phyloP scores from a whole-genome alignment of 1,140 invertebrate genomes.

The Drosophila cardini region DNA sequence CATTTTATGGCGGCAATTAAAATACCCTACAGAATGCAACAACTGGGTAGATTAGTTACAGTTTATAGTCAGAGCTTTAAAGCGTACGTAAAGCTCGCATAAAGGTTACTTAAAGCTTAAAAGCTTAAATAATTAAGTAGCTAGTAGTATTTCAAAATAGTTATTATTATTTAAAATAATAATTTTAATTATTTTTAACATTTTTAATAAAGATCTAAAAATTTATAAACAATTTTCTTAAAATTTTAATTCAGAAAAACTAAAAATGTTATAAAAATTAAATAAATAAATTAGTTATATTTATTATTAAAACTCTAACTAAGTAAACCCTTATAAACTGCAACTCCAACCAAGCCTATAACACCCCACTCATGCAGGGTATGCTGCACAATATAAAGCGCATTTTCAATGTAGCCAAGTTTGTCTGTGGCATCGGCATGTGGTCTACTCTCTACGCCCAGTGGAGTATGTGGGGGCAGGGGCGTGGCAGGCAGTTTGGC shows the following conservation, averaged over 20 bases:
- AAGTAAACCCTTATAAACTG: too few relatives aligned
- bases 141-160: too few relatives aligned
- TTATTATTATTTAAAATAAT: too few relatives aligned
- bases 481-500: slow-evolving; percentile 49
- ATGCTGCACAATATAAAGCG: slow-evolving; percentile 28
- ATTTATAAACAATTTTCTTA: too few relatives aligned
- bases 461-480: neutral
- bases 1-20: neutral
- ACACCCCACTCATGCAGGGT: neutral
- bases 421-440: slow-evolving; percentile 16
- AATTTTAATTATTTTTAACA: too few relatives aligned
- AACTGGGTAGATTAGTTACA: neutral
- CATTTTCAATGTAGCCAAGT: slow-evolving; percentile 48
- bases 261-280: too few relatives aligned
- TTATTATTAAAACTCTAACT: neutral
- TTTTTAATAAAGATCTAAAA: too few relatives aligned
- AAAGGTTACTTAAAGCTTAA: neutral
- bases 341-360: neutral
- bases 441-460: neutral
- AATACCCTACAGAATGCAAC: slow-evolving; percentile 7
- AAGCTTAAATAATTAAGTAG: neutral
- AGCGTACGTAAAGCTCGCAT: neutral
- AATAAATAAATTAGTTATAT: too few relatives aligned
- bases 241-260: too few relatives aligned
- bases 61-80: neutral